Conservation (phyloP, 2,888 invertebrate genomes). For the Amblyjoppa proteus region DNA sequence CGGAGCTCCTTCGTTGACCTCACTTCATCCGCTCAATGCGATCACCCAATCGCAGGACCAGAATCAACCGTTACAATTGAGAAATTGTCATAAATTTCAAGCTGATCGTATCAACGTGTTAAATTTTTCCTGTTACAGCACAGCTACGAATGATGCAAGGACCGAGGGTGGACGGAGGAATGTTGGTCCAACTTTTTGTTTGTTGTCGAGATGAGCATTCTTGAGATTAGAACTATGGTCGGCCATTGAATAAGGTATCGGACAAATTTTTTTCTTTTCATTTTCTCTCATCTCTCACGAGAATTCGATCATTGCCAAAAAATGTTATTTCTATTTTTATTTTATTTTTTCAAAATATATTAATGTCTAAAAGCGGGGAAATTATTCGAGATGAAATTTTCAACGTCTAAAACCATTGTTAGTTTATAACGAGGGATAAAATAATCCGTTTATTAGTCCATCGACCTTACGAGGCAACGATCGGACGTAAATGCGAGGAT, state of each 20-base stretch:
- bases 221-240: not conserved
- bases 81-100: not conserved
- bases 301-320: not conserved
- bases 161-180: not conserved
- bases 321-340: not conserved
- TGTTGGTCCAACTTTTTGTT: not conserved
- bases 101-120: not conserved
- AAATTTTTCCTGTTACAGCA: not conserved
- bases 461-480: conserved; percentile 3
- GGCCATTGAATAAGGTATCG: not conserved
- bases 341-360: not conserved
- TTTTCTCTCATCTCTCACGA: not conserved
- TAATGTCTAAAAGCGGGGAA: not conserved
- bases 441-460: not conserved
- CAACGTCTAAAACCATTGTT: not conserved
- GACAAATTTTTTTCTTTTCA: not conserved
- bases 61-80: not conserved
- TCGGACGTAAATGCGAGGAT: conserved; percentile 11
- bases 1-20: not conserved
- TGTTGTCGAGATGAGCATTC: not conserved
- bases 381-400: not conserved
- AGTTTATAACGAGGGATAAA: not conserved
- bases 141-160: not conserved
- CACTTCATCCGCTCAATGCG: not conserved
- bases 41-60: not conserved